Base-by-base conservation (phyloP, 1,140 invertebrate species). In the Drosophila sechellia region DNA sequence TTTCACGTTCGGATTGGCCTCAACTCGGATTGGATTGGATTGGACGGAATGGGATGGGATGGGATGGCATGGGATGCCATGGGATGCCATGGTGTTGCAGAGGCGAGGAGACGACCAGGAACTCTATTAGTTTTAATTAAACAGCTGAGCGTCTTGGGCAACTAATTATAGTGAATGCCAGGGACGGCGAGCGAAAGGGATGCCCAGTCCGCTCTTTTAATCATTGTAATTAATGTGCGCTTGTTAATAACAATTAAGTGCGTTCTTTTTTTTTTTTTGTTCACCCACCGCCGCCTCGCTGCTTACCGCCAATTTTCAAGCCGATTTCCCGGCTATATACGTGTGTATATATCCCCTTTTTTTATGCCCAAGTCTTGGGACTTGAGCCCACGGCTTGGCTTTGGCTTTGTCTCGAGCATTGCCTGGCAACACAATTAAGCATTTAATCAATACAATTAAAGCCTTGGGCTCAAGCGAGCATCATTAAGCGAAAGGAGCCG, bases 71-170 rank as follows among this genome's bases (percentile, higher is more conserved):
- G 17, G 17, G 17, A 17, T 17, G 17, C 17, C 17, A 4, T 61
- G 57, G 35, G n/a, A 3, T 31, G 34, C 34, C 22, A 25, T 20
- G 35, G 25, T 46, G 42, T 12, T 2, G 11, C 11, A 4, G 15
- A 17, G 58, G 42, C 11, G 15, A 49, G 25, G 17, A n/a, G 49
- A 39, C 49, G 54, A 43, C 53, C 42, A 55, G 56, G 49, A 73
- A 77, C 77, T 87, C 84, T 89, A 87, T 89, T 89, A 83, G 83
- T 87, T 87, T 84, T 84, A 87, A 87, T 87, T 87, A 89, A 87
- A 83, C 84, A 89, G 72, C 83, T 56, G 66, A 75, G 64, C 84
- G 79, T 86, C 79, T 72, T 45, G 69, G 79, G 66, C 40, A 50
- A 66, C 83, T 86, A 86, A 86, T 86, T 86, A 87, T 83, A 66